Base-by-base conservation (phyloP, 1,140 invertebrate species). In the Eriosoma lanigerum region DNA sequence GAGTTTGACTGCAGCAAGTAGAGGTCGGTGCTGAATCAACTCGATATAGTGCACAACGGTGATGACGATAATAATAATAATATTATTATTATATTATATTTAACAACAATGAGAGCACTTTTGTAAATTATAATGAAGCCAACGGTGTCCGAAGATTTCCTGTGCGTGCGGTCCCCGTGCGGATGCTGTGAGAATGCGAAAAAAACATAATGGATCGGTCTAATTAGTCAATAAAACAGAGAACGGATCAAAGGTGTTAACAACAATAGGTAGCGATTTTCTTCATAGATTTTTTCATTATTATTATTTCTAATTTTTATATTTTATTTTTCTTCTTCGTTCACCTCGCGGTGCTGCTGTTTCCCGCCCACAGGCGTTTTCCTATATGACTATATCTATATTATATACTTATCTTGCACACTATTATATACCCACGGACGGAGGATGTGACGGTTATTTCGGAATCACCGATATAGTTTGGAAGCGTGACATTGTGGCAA, bases 211-310 rank as follows among this genome's bases (percentile, higher is more conserved):
- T 78, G 29, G 56, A 21, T 2, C 15, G 13, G 24, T 56, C 38
- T 78, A 78, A 78, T 78, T 78, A 78, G 75, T 21, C 75, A 48
- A 62, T n/a, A n/a, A n/a, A n/a, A n/a, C 75, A 78, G 32, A 62
- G n/a, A 78, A 78, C 75, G 46, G 75, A 78, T 78, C 75, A 78
- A 78, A 78, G 75, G 75, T 78, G 75, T 78, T 78, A 78, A 78
- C 75, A 78, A 78, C 75, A 78, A 78, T 78, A 38, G 32, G 32
- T 38, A 78, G 75, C 75, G 75, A 78, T 62, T 78, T 78, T 78
- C 56, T 60, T 75, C 50, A 32, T 75, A n/a, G 29, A 12, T 56
- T 76, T 76, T 76, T 78, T 78, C 32, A 26, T 78, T 29, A 17
- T 76, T 24, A 19, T 66, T 44, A 46, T 46, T 58, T 60, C 21